phyloP scores from a whole-genome alignment of 2,797 vertebrate genomes.

The Microchirus variegatus region DNA sequence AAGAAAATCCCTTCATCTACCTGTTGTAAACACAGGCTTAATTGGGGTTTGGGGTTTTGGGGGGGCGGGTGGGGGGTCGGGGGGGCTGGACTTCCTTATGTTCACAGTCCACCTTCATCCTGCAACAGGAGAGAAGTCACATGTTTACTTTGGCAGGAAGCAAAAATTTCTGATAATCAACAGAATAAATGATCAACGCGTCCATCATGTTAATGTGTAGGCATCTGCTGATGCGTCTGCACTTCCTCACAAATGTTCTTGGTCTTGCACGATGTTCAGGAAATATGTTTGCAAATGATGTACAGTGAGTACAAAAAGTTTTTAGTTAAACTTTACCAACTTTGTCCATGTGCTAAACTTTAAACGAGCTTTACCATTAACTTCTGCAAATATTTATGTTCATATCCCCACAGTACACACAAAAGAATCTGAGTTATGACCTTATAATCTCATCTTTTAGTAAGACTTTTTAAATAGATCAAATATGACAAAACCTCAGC shows the following conservation, averaged over 20 bases:
- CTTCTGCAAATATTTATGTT: not conserved
- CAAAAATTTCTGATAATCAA: rapidly evolving
- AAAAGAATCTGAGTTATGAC: no score
- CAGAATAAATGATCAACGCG: conserved; percentile 37
- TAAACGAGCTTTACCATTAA: conserved; percentile 62
- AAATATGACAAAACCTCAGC: no score
- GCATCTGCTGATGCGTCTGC: not conserved
- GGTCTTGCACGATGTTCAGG: no score
- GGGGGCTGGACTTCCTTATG: conserved; percentile 31
- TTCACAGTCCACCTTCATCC: conserved; percentile 77
- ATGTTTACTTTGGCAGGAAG: conserved; percentile 23
- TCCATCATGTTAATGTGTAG: conserved; percentile 41
- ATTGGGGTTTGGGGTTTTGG: no score
- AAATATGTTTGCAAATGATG: no score
- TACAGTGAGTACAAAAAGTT: no score
- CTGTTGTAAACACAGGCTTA: no score
- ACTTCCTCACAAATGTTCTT: not conserved
- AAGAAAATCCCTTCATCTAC: no score
- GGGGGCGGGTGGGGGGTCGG: no score
- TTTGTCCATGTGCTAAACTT: conserved; percentile 40
- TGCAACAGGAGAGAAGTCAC: conserved; percentile 53
- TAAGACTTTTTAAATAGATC: no score
- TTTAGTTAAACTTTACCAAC: not conserved
- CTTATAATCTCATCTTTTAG: no score
- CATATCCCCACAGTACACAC: not conserved